Base-by-base conservation (phyloP, 2,888 invertebrate species). In the Epinotia bilunana region DNA sequence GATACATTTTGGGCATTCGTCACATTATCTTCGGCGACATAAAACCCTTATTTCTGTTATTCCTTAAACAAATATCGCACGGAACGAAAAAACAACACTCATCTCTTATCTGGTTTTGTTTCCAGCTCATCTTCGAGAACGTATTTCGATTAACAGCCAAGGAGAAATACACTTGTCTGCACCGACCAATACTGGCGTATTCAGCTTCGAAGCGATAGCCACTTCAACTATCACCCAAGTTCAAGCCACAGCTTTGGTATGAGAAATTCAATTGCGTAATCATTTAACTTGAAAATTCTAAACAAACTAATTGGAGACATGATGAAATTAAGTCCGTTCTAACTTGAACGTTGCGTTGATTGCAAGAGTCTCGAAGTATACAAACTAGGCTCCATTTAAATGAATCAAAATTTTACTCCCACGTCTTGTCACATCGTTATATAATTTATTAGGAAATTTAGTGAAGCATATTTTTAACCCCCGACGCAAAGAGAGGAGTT, bases 141-240 rank as follows among this genome's bases (percentile, higher is more conserved):
- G 90, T 18, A 76, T 94, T 13, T 85, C 87, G 65, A 82, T 94
- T 77, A 90, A 84, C 78, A 82, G 79, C 60, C 82, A 83, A 7
- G 94, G 94, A 13, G 89, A 89, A 79, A 77, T 94, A n/a, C 77
- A 82, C 73, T 80, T 94, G 63, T 87, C 88, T 39, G 89, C 89
- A 6, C 86, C 89, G 12, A 85, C 84, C 20, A 82, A 84, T 72
- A 86, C 79, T 57, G 93, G 92, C 13, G 79, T 84, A 4, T 90
- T 93, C 80, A 82, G 68, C 28, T 88, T 94, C 80, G 81, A 82
- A 79, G 90, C 90, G 49, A 78, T 83, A n/a, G 93, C 91, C 6
- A 89, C 89, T 9, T 88, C 93, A 5, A 77, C 81, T 20, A 81
- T 85, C 67, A 86, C 91, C 28, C 81, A 80, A 78, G 85, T 82